phyloP scores from a whole-genome alignment of 1,140 invertebrate species.

The Calliopsis andreniformis region DNA sequence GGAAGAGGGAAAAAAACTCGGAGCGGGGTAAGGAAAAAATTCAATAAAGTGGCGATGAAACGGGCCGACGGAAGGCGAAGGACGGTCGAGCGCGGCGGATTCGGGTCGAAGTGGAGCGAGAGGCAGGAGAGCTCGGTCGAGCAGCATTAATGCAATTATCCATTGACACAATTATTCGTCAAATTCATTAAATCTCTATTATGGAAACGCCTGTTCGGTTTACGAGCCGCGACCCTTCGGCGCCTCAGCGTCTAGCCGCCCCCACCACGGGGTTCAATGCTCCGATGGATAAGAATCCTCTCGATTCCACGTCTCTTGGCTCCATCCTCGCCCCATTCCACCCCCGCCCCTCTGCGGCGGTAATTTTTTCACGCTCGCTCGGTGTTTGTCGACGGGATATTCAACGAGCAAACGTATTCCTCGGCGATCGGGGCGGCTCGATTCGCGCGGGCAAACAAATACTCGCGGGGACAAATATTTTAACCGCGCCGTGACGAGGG shows the following conservation, averaged over 20 bases:
- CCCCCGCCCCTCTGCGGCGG: not conserved
- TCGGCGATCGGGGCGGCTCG: conserved; percentile 30
- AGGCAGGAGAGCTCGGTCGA: conserved; percentile 45
- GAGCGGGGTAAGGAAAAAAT: conserved; percentile 8
- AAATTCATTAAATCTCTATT: conserved; percentile 49
- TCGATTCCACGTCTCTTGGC: conserved; percentile 1
- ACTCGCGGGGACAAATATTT: conserved; percentile 31
- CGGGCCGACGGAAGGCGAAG: conserved; percentile 1
- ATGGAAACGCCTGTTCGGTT: conserved; percentile 15
- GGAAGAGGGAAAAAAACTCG: not conserved
- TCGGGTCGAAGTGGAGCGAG: conserved; percentile 31
- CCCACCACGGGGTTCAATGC: conserved; percentile 37
- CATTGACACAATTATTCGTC: conserved; percentile 50
- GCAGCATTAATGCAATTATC: conserved; percentile 44
- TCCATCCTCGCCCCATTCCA: not conserved
- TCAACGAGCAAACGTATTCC: not conserved
- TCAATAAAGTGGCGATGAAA: conserved; percentile 25
- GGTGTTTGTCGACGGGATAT: conserved; percentile 26
- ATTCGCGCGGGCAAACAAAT: conserved; percentile 42
- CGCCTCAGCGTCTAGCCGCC: conserved; percentile 12
- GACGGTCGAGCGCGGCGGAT: not conserved
- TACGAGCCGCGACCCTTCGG: conserved; percentile 19
- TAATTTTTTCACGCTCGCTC: conserved; percentile 14
- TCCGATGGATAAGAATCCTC: conserved; percentile 47
- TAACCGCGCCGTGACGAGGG: conserved; percentile 1